Base-by-base conservation (phyloP, 1,140 invertebrate species). In the Agraylea sexmaculata region DNA sequence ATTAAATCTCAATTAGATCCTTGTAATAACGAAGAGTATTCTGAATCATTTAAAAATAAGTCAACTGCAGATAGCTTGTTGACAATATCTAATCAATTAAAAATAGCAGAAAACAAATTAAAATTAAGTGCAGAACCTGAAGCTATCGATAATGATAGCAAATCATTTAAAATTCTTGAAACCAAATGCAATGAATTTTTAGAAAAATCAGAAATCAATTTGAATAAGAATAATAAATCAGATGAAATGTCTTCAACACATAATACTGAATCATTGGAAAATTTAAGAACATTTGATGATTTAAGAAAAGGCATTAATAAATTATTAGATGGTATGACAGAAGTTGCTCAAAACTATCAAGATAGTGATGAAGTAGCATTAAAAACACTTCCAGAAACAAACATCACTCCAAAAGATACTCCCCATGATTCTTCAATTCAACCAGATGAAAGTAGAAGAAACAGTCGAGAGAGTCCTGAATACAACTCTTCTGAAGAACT, bases 401-500 rank as follows among this genome's bases (percentile, higher is more conserved):
- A 59, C 12, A 59, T 57, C 13, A 58, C 60, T 49, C 61, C 61
- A 38, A 61, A 64, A 55, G 57, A 64, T 32, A 56, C 64, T 43
- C 52, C 60, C 46, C 55, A 59, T 47, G 49, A 54, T 32, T 22
- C 36, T 34, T 13, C 38, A 11, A 28, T 37, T 19, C 38, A 13
- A 30, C 43, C 42, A 12, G 34, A 42, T 32, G 36, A 36, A n/a
- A 40, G 5, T 7, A 38, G 40, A 3, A 45, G 37, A 36, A 50
- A 69, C 55, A 43, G 56, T 30, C 55, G 62, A 37, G 62, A 62
- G 50, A 67, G 63, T 13, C 69, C 70, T 33, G 70, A 73, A 54
- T 74, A 74, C 52, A 74, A 74, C 51, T 74, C 71, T 4, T 71
- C 70, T 45, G 71, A 74, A 52, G 71, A 74, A 51, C 56, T 74